phyloP scores from a whole-genome alignment of 2,888 invertebrate genomes.

The Coelinius sp. region DNA sequence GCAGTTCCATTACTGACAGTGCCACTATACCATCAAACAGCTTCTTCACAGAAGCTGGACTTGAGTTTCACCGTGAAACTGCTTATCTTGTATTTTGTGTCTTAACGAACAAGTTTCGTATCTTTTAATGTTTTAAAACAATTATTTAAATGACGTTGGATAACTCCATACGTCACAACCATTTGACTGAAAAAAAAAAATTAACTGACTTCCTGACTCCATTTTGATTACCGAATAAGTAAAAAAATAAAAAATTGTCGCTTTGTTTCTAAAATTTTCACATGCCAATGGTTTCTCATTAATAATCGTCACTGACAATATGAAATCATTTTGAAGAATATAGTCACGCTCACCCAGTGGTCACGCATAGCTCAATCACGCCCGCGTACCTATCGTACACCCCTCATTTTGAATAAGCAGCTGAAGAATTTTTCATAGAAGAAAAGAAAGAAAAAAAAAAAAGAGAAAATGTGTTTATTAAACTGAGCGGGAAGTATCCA shows the following conservation, averaged over 20 bases:
- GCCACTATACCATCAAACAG: no score
- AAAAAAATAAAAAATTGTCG: background rate
- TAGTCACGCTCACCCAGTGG: background rate
- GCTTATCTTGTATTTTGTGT: no score
- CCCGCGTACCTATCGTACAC: background rate
- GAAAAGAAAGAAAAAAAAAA: background rate
- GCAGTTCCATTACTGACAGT: no score
- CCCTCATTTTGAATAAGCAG: background rate
- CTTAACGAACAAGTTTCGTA: no score
- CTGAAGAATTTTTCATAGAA: background rate
- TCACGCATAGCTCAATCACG: conserved; percentile 25
- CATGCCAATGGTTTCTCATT: conserved; percentile 1
- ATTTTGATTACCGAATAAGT: background rate
- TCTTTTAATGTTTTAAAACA: no score
- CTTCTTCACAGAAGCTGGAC: no score
- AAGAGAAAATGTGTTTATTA: conserved; percentile 21
- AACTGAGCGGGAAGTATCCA: conserved; percentile 19
- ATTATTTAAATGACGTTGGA: no score
- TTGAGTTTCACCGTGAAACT: no score
- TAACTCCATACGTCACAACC: no score
- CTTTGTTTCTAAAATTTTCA: background rate
- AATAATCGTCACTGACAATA: conserved; percentile 15
- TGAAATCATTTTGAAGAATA: conserved; percentile 1
- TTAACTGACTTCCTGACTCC: background rate
- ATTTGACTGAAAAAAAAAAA: no score